Percentiles rank a stretch among this genome's conserved stretches.
These are phyloP conservation scores for Celastrina argiolus DNA, from an alignment of 2,888 invertebrate species.

Conservation along the genomic window DNA sequence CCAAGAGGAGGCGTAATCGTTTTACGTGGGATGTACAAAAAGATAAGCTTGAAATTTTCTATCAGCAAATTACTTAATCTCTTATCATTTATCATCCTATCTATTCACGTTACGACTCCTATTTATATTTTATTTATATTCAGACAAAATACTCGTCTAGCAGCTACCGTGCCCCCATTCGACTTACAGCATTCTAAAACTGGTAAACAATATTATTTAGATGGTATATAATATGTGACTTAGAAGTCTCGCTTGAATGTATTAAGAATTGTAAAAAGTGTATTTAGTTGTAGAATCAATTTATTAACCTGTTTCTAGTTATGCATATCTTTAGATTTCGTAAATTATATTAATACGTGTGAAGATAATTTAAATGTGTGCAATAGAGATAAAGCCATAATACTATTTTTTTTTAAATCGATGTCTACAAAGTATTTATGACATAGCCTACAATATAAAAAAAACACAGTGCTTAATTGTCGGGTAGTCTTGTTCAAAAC, in stretches of 20 bases:
- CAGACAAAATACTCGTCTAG: not conserved
- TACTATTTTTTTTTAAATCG: not conserved
- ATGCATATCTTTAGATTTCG: constrained; percentile 75
- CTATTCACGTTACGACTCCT: not conserved
- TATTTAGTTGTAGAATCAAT: constrained; percentile 73
- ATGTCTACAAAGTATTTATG: too few species aligned
- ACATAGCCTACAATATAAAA: too few species aligned
- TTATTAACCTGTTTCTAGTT: constrained; percentile 73
- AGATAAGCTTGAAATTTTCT: constrained; percentile 2
- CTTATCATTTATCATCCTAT: not conserved
- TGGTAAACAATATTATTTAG: constrained; percentile 46
- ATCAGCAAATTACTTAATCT: constrained; percentile 15
- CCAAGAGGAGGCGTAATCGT: constrained; percentile 12
- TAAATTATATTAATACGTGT: constrained; percentile 42
- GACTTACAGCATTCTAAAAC: constrained; percentile 39
- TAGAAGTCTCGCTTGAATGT: constrained; percentile 68
- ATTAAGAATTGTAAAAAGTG: constrained; percentile 73
- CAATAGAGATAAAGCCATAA: not conserved
- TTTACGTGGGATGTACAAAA: constrained; percentile 16
- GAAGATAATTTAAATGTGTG: constrained; percentile 9
- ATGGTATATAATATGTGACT: constrained; percentile 62
- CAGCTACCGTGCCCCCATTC: not conserved
- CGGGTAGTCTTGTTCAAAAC: too few species aligned
- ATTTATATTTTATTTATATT: not conserved
- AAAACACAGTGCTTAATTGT: too few species aligned